Percentiles rank a stretch among this genome's conserved stretches.
phyloP scores from a whole-genome alignment of 2,113 vertebrate species.

The Corythaeola cristata region DNA sequence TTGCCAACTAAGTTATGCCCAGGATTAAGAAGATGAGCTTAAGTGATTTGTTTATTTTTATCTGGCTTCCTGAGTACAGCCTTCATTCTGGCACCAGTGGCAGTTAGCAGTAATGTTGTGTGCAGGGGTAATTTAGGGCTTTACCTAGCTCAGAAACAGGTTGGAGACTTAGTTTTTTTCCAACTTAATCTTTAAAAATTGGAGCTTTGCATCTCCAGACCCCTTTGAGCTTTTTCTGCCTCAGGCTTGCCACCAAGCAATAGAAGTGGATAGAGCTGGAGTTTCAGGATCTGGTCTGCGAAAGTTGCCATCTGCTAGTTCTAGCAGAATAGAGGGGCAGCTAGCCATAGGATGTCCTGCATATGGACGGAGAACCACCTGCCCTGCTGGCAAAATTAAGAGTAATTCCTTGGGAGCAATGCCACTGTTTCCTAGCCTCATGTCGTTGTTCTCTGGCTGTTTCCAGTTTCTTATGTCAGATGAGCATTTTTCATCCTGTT shows the following conservation, averaged over 20 bases:
- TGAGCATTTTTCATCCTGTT: background rate
- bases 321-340: background rate
- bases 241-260: background rate
- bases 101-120: background rate
- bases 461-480: background rate
- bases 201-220: background rate
- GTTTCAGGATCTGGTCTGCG: background rate
- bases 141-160: background rate
- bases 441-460: fast-evolving
- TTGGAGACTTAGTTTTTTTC: background rate
- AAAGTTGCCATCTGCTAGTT: background rate
- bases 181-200: background rate
- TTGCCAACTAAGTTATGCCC: background rate
- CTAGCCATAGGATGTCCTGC: background rate
- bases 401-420: background rate
- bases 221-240: background rate
- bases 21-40: conserved; percentile 30
- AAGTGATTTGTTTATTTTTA: conserved; percentile 52
- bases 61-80: background rate
- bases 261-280: background rate
- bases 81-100: background rate
- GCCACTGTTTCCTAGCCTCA: background rate
- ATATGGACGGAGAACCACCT: background rate
- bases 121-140: background rate
- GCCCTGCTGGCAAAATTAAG: background rate